These are phyloP conservation scores for Rutpela maculata DNA, from an alignment of 2,888 invertebrate genomes.

Conservation along the genomic window DNA sequence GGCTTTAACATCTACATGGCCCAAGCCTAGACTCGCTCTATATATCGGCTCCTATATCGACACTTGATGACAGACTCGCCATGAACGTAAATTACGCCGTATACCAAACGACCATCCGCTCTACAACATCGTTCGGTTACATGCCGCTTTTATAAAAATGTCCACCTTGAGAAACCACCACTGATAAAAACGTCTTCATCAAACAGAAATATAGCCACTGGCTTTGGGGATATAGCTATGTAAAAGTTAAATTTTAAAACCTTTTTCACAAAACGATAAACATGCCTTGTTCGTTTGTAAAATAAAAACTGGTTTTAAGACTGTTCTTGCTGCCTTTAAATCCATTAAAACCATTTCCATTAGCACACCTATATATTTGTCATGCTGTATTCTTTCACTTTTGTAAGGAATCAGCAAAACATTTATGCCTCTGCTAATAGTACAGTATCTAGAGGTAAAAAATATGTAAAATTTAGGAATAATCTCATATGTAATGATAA, in stretches of 20 bases:
- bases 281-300: constrained; percentile 30
- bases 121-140: constrained; percentile 36
- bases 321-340: constrained; percentile 27
- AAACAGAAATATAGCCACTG: constrained; percentile 52
- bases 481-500: too few species aligned
- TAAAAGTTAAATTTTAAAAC: constrained; percentile 32
- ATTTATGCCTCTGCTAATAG: not conserved
- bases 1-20: constrained; percentile 43
- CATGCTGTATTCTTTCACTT: not conserved
- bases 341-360: constrained; percentile 26
- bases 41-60: constrained; percentile 55
- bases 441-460: too few species aligned
- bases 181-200: constrained; percentile 57
- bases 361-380: constrained; percentile 11
- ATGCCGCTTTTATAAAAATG: constrained; percentile 48
- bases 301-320: constrained; percentile 34
- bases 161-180: constrained; percentile 51
- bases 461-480: too few species aligned
- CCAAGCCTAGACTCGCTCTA: constrained; percentile 43
- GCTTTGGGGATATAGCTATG: constrained; percentile 46
- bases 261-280: constrained; percentile 42
- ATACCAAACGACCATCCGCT: constrained; percentile 35
- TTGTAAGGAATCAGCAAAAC: not conserved
- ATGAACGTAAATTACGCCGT: constrained; percentile 54
- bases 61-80: constrained; percentile 55